Conservation (phyloP, 2,888 invertebrate species). For the Mythimna ferrago region DNA sequence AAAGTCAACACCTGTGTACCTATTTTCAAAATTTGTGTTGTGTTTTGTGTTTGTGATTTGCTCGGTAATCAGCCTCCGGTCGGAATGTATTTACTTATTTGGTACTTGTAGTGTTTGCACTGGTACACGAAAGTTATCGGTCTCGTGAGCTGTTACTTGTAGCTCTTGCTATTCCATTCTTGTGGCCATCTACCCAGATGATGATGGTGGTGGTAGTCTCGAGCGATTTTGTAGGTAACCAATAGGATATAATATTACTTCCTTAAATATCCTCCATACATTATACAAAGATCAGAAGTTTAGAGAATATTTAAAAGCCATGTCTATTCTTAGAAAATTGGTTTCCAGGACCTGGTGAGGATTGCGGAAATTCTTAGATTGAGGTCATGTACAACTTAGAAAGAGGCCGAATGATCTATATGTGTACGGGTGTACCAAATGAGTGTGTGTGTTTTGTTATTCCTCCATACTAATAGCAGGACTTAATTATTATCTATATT, state of each 20-base stretch:
- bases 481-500: not conserved
- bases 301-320: not conserved
- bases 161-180: not conserved
- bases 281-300: not conserved
- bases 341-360: too few species aligned
- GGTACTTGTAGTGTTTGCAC: not conserved
- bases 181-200: not conserved
- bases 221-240: not conserved
- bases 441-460: too few species aligned
- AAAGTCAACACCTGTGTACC: constrained; percentile 7
- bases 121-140: not conserved
- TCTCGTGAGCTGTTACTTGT: not conserved
- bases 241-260: not conserved
- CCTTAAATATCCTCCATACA: not conserved
- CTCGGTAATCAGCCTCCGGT: not conserved
- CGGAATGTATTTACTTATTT: not conserved
- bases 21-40: constrained; percentile 4
- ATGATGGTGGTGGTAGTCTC: not conserved
- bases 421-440: too few species aligned
- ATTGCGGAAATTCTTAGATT: too few species aligned
- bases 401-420: too few species aligned
- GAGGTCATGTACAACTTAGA: too few species aligned
- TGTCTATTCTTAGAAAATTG: not conserved
- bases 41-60: too few species aligned
- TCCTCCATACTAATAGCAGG: too few species aligned